These are phyloP conservation scores for Sebastes oblongus DNA, from an alignment of 2,797 vertebrate genomes.

Conservation along the genomic window DNA sequence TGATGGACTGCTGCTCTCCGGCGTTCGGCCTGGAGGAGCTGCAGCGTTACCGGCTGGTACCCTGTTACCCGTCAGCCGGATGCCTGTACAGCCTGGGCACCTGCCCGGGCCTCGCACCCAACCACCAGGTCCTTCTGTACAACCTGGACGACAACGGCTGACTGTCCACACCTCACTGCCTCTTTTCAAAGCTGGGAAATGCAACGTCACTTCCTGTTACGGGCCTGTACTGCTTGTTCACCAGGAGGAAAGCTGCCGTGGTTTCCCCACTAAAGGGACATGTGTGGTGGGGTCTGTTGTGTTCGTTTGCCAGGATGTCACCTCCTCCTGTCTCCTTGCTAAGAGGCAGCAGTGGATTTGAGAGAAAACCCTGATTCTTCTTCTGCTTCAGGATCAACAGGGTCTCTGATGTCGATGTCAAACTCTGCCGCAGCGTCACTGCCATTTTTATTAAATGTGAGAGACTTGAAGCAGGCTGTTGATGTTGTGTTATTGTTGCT, in stretches of 20 bases:
- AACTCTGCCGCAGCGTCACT: slow-evolving; percentile 42
- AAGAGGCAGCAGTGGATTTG: not conserved
- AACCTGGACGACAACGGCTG: slow-evolving; percentile 89
- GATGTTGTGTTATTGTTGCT: slow-evolving; percentile 39
- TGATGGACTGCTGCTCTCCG: slow-evolving; percentile 90
- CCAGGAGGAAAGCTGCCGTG: not conserved
- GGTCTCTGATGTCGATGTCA: slow-evolving; percentile 37
- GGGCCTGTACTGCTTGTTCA: not conserved
- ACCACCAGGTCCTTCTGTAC: slow-evolving; percentile 90
- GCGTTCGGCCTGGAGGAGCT: slow-evolving; percentile 89
- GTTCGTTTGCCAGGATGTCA: not conserved
- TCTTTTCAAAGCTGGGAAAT: not conserved
- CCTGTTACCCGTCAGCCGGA: slow-evolving; percentile 83
- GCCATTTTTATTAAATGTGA: slow-evolving; percentile 47
- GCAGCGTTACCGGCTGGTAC: slow-evolving; percentile 90
- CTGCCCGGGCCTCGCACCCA: slow-evolving; percentile 83
- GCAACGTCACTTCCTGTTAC: not conserved
- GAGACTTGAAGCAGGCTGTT: slow-evolving; percentile 31
- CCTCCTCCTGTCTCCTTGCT: not conserved
- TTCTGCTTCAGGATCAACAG: slow-evolving; percentile 37
- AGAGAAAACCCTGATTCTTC: slow-evolving; percentile 9
- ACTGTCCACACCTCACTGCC: not conserved
- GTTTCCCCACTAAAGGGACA: not conserved
- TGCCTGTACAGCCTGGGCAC: slow-evolving; percentile 87
- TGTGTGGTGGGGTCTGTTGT: not conserved